These are phyloP conservation scores for Gandaritis pyraliata DNA, from an alignment of 2,888 invertebrate species.

Conservation along the genomic window DNA sequence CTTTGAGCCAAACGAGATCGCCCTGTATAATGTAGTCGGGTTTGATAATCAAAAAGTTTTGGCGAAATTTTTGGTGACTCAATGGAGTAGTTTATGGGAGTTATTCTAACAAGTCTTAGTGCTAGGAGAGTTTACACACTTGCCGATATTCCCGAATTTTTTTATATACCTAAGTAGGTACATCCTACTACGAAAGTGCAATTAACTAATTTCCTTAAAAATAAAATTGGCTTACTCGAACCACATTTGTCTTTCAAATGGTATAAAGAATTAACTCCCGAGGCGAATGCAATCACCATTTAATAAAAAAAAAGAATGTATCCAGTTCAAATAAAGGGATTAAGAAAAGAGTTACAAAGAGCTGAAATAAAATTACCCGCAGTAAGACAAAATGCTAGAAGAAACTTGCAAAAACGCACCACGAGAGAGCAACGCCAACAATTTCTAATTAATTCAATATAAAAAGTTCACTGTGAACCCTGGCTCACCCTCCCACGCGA, in stretches of 20 bases:
- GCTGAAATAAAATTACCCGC: neutral
- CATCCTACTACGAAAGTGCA: too few species aligned
- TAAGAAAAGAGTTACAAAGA: neutral
- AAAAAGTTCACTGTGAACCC: constrained; percentile 17
- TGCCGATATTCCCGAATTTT: too few species aligned
- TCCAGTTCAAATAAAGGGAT: neutral
- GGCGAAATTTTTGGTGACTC: constrained; percentile 11
- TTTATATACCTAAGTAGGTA: too few species aligned
- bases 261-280: neutral
- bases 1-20: constrained; percentile 40
- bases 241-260: neutral
- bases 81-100: constrained; percentile 12
- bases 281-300: neutral
- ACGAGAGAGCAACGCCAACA: constrained; percentile 14
- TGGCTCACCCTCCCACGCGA: neutral
- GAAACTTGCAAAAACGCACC: constrained; percentile 1
- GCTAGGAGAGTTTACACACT: too few species aligned
- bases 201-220: too few species aligned
- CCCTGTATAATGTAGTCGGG: constrained; percentile 37
- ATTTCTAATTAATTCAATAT: constrained; percentile 30
- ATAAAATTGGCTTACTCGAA: too few species aligned
- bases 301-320: neutral
- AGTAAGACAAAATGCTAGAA: neutral
- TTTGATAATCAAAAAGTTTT: constrained; percentile 26
- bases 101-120: constrained; percentile 1